A percentile compares a stretch with the other conserved stretches of the same genome.
Evolutionary conservation across 1,140 invertebrate genomes (phyloP).

Genomic region (Neodiprion virginianus): DNA sequence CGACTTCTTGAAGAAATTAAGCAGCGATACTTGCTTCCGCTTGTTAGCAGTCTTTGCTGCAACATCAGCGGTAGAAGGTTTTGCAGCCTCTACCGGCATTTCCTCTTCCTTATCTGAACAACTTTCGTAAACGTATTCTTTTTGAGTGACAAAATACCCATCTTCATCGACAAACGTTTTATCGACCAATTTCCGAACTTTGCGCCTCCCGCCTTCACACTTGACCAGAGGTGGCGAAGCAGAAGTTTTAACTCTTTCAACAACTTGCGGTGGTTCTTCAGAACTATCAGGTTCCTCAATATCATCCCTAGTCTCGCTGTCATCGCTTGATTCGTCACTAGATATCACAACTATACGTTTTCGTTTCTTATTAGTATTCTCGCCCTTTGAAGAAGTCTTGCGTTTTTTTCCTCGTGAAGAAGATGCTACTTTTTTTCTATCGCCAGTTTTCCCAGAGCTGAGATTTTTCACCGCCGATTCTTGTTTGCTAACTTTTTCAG

Average conservation of each 20-base stretch:
- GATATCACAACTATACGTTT: conserved; percentile 50
- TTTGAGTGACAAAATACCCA: conserved; percentile 54
- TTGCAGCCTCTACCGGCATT: conserved; percentile 25
- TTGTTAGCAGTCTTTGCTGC: background rate
- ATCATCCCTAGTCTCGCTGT: conserved; percentile 32
- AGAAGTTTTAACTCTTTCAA: background rate
- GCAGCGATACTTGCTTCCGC: background rate
- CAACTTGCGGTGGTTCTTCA: background rate
- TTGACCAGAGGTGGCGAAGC: conserved; percentile 38
- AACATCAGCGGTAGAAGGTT: background rate
- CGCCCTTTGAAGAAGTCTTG: conserved; percentile 37
- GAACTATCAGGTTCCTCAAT: background rate
- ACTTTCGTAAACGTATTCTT: conserved; percentile 50
- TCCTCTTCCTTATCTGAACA: conserved; percentile 46
- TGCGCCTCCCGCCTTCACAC: conserved; percentile 42
- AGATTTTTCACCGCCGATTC: background rate
- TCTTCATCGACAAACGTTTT: conserved; percentile 53
- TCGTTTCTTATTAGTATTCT: conserved; percentile 40
- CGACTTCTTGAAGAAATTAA: background rate
- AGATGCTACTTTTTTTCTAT: background rate
- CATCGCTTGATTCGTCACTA: conserved; percentile 37
- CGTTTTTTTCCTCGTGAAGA: conserved; percentile 38
- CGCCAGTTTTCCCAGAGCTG: background rate
- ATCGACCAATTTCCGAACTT: conserved; percentile 47
- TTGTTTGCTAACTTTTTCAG: background rate